Evolutionary conservation across 1,140 invertebrate species (phyloP).

Genomic region (Caenorhabditis elegans): WBcel235 BX284602.5:5630001-5630500

Average conservation of each 20-base stretch:
- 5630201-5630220: constrained; percentile 82
- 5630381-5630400: too few relatives aligned
- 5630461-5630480: too few relatives aligned
- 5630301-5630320: too few relatives aligned
- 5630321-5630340: too few relatives aligned
- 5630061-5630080: constrained; percentile 60
- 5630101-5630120: neutral
- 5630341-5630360: too few relatives aligned
- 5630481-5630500: too few relatives aligned
- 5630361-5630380: too few relatives aligned
- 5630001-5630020: too few relatives aligned
- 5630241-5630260: constrained; percentile 46
- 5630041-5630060: constrained; percentile 61
- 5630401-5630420: too few relatives aligned
- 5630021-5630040: constrained; percentile 59
- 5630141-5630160: constrained; percentile 70
- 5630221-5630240: constrained; percentile 81
- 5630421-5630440: too few relatives aligned
- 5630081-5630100: neutral
- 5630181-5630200: constrained; percentile 84
- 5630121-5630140: constrained; percentile 55
- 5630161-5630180: constrained; percentile 80
- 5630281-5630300: too few relatives aligned
- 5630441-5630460: too few relatives aligned
- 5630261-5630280: neutral